A percentile compares a stretch with the other conserved stretches of the same genome.
phyloP scores from a whole-genome alignment of 2,888 invertebrate genomes.

The Phalera bucephala region DNA sequence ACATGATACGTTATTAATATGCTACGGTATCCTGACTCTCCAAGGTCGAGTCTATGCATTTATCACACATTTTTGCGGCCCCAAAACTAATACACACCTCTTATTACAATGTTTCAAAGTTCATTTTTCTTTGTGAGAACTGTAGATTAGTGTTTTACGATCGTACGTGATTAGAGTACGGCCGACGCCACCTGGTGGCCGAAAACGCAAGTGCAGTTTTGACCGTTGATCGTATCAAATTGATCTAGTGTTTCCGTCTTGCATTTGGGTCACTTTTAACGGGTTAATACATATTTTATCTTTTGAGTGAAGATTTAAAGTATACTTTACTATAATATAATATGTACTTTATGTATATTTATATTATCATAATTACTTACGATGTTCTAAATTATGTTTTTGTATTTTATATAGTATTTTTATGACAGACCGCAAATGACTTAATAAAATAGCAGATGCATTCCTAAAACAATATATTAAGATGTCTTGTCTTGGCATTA shows the following conservation, averaged over 20 bases:
- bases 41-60: slow-evolving; percentile 68
- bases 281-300: slow-evolving; percentile 22
- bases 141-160: slow-evolving; percentile 11
- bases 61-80: slow-evolving; percentile 31
- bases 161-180: slow-evolving; percentile 55
- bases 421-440: too few species aligned
- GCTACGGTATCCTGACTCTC: slow-evolving; percentile 57
- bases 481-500: too few species aligned
- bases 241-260: slow-evolving; percentile 34
- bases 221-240: slow-evolving; percentile 30
- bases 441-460: too few species aligned
- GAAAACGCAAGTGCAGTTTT: slow-evolving; percentile 49
- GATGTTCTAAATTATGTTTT: too few species aligned
- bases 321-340: too few species aligned
- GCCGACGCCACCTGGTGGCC: slow-evolving; percentile 55
- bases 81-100: slow-evolving; percentile 17
- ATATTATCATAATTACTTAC: too few species aligned
- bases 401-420: too few species aligned
- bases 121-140: slow-evolving; percentile 7
- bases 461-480: too few species aligned
- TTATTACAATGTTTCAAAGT: slow-evolving; percentile 18
- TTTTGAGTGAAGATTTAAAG: too few species aligned
- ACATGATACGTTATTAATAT: slow-evolving; percentile 75
- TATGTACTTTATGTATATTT: too few species aligned
- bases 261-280: slow-evolving; percentile 27